Conservation (phyloP, 2,797 vertebrate genomes). For the Sebastes nivosus region DNA sequence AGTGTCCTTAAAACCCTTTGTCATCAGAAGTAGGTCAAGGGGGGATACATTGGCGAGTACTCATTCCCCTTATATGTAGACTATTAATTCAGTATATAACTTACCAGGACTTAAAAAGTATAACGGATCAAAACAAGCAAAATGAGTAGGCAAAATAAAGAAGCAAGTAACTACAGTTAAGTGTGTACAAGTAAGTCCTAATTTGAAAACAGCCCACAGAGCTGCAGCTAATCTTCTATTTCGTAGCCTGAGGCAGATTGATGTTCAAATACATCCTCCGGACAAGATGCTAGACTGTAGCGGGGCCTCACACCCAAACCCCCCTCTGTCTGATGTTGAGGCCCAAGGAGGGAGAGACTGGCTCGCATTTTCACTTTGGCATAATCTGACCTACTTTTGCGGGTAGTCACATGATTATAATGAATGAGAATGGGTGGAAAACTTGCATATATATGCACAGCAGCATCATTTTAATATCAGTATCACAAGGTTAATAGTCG, state of each 20-base stretch:
- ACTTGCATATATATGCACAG: not conserved
- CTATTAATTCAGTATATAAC: slow-evolving; percentile 6
- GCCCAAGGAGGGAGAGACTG: slow-evolving; percentile 13
- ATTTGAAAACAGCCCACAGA: slow-evolving; percentile 44
- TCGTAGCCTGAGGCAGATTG: slow-evolving; percentile 27
- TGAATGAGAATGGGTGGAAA: not conserved
- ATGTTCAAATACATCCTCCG: slow-evolving; percentile 41
- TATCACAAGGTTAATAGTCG: not conserved
- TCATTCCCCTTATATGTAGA: not conserved
- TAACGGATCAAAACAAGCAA: slow-evolving; percentile 3
- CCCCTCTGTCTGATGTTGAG: not conserved
- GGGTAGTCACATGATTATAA: not conserved
- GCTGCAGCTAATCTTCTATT: slow-evolving; percentile 48
- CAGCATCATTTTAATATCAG: not conserved
- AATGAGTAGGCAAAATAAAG: not conserved
- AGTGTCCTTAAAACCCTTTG: slow-evolving; percentile 17
- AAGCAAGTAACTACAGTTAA: not conserved
- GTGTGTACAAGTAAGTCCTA: slow-evolving; percentile 6
- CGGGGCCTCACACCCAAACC: slow-evolving; percentile 10
- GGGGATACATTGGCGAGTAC: not conserved
- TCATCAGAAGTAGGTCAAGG: slow-evolving; percentile 48
- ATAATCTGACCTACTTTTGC: slow-evolving; percentile 52
- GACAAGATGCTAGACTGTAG: slow-evolving; percentile 41
- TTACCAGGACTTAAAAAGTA: not conserved
- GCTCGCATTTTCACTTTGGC: slow-evolving; percentile 43